Percentiles rank a stretch among this genome's conserved stretches.
Evolutionary conservation across 2,888 invertebrate genomes (phyloP).

Genomic region (Caradrina kadenii): DNA sequence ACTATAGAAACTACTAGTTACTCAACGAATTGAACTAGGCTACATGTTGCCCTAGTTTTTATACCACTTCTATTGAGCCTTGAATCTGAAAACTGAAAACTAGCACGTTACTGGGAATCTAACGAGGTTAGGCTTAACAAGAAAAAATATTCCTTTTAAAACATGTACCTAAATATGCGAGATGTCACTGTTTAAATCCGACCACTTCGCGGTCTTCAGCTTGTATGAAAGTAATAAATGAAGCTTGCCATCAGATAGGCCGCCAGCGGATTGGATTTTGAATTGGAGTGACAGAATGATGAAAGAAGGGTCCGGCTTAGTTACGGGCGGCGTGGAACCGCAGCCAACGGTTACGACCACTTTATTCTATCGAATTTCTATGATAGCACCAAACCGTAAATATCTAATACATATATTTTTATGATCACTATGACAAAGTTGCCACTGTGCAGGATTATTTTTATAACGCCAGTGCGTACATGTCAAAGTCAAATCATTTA

Average conservation of each 20-base stretch:
- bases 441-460: constrained; percentile 11
- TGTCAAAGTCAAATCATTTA: no score
- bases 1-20: no score
- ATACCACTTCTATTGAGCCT: not conserved
- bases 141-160: not conserved
- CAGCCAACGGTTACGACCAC: constrained; percentile 31
- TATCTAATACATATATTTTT: constrained; percentile 15
- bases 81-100: not conserved
- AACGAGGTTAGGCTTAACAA: constrained; percentile 2
- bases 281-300: constrained; percentile 77
- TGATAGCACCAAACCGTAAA: constrained; percentile 32
- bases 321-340: constrained; percentile 46
- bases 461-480: not conserved
- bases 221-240: constrained; percentile 66
- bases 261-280: constrained; percentile 71
- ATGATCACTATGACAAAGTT: not conserved
- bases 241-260: constrained; percentile 64
- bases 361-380: constrained; percentile 45
- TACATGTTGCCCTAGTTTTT: not conserved
- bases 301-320: constrained; percentile 68
- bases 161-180: constrained; percentile 16
- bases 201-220: constrained; percentile 19
- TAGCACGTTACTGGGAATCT: constrained; percentile 6
- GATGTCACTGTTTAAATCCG: constrained; percentile 21
- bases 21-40: not conserved